Evolutionary conservation across 2,113 vertebrate genomes (phyloP), one percentile per base, ranked within the genome.

Genomic region (Varanus salvator): DNA sequence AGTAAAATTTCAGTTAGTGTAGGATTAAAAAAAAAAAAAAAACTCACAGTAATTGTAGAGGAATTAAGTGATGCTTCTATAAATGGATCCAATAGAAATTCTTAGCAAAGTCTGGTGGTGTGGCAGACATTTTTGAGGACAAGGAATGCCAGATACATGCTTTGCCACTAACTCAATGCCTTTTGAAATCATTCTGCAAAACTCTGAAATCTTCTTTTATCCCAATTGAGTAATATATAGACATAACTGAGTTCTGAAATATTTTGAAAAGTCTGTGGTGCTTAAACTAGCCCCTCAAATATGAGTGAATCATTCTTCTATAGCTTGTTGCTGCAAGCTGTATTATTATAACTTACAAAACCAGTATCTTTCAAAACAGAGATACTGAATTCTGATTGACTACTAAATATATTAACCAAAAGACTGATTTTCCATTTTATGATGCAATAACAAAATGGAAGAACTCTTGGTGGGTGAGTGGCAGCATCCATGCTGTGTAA

Each of bases 361-460:
- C 17, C 14, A 34, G 38, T 60, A n/a, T n/a, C 31, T 76, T 86
- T 76, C 34, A 8, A 50, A 27, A 57, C 60, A 52, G 15, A 57
- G 44, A 52, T 34, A 81, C 34, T 17, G 31, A 81, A 71, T 88
- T 88, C 29, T 57, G 0, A n/a, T 0, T 31, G 31, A 87, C n/a
- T 8, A 38, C 34, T 1, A 0, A 1, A 86, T 44, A 44, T 44
- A 44, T 44, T 44, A 44, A 44, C 38, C 38, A 81, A 31, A 71
- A 34, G 34, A n/a, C 34, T 3, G 68, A 8, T 9, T 88, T 48
- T 0, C 0, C 27, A 80, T 80, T 86, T 50, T 38, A 44, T 27
- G 68, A 34, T 87, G 64, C 77, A 95, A 96, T 95, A 97, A 94
- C 52, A 91, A 92, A 92, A 92, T 87, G 95, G 91, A 88, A 92